Evolutionary conservation across 2,888 invertebrate species (phyloP).

Genomic region (Eupithecia vulgata): DNA sequence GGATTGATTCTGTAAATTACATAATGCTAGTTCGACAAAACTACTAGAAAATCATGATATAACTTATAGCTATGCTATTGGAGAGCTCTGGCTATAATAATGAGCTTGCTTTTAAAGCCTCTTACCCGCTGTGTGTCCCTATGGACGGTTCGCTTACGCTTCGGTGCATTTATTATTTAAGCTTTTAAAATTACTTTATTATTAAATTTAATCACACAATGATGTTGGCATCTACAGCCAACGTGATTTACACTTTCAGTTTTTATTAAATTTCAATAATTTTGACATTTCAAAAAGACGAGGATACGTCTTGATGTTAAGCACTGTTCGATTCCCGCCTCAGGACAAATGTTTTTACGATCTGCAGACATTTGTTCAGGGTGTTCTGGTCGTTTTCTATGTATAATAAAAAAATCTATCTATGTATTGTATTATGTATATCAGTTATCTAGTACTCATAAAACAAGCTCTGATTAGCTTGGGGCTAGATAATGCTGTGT

Average conservation of each 20-base stretch:
- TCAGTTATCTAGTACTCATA: too few relatives aligned
- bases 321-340: too few relatives aligned
- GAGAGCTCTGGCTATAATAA: background rate
- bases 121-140: constrained; percentile 60
- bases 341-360: too few relatives aligned
- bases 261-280: background rate
- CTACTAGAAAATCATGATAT: background rate
- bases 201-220: constrained; percentile 32
- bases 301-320: background rate
- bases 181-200: constrained; percentile 25
- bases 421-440: too few relatives aligned
- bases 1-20: constrained; percentile 6
- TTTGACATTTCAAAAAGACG: background rate
- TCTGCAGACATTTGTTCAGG: too few relatives aligned
- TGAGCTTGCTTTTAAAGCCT: constrained; percentile 7
- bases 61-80: background rate
- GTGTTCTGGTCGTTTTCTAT: too few relatives aligned
- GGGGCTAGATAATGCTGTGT: too few relatives aligned
- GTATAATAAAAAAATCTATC: too few relatives aligned
- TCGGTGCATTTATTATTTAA: constrained; percentile 51
- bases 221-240: background rate
- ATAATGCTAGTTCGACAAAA: background rate
- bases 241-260: background rate
- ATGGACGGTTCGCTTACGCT: constrained; percentile 71
- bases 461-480: too few relatives aligned